Conservation (phyloP, 1,140 invertebrate genomes). For the Euwallacea fornicatus region DNA sequence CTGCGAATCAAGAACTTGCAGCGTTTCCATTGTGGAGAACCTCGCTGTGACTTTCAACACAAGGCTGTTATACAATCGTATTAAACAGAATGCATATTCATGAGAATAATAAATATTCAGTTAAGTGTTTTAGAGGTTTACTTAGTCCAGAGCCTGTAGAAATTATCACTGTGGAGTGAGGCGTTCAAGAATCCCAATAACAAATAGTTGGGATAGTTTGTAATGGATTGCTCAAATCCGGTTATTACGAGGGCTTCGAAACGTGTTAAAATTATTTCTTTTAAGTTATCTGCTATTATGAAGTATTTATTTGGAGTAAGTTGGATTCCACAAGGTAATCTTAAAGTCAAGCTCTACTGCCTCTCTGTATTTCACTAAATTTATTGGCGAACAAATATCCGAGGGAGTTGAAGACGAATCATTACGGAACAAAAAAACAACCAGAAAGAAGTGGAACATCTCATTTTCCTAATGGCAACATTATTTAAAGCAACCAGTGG, state of each 20-base stretch:
- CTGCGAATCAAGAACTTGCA: too few species aligned
- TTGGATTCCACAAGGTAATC: too few species aligned
- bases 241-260: not conserved
- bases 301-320: too few species aligned
- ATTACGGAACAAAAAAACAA: not conserved
- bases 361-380: too few species aligned
- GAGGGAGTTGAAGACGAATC: conserved; percentile 2
- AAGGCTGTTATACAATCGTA: conserved; percentile 32
- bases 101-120: conserved; percentile 42
- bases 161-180: conserved; percentile 34
- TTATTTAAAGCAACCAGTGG: conserved; percentile 6
- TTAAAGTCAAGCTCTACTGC: too few species aligned
- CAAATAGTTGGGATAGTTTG: conserved; percentile 36
- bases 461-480: conserved; percentile 19
- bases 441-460: conserved; percentile 7
- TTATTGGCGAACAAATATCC: not conserved
- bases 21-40: not conserved
- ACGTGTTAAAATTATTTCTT: too few species aligned
- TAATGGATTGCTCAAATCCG: conserved; percentile 23
- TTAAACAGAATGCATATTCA: conserved; percentile 43
- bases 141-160: conserved; percentile 31
- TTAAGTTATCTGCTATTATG: too few species aligned
- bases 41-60: conserved; percentile 24
- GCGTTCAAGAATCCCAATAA: conserved; percentile 34
- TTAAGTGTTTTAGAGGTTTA: conserved; percentile 41